Percentiles rank a stretch among this genome's conserved stretches.
Conservation (phyloP, 1,140 invertebrate species). For the Carposina sasakii region DNA sequence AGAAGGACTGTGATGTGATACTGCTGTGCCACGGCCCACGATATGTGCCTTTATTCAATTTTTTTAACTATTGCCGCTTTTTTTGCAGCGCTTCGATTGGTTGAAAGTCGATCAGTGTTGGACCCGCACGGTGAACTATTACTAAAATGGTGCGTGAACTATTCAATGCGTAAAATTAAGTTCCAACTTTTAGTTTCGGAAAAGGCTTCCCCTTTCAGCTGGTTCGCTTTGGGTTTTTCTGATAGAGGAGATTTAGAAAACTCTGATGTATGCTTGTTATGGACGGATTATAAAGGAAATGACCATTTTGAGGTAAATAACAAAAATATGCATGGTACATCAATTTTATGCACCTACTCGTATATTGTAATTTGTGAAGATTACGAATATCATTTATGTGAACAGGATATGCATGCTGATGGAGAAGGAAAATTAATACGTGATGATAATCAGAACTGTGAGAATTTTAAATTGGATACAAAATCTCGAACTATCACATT, state of each 20-base stretch:
- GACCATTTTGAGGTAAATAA: conserved; percentile 79
- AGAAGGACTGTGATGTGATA: too few species aligned
- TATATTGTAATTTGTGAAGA: not conserved
- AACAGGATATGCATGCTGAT: conserved; percentile 85
- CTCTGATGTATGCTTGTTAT: conserved; percentile 91
- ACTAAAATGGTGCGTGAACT: conserved; percentile 58
- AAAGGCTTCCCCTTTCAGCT: conserved; percentile 78
- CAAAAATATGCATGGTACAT: not conserved
- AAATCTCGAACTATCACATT: conserved; percentile 82
- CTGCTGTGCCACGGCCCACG: too few species aligned
- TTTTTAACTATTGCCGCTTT: conserved; percentile 11
- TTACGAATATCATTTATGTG: not conserved
- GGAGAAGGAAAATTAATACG: conserved; percentile 77
- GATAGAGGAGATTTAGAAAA: conserved; percentile 84
- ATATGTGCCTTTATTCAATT: too few species aligned
- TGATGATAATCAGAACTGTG: conserved; percentile 88
- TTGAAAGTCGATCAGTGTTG: conserved; percentile 56
- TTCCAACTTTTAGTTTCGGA: conserved; percentile 75
- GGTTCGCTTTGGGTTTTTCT: conserved; percentile 95
- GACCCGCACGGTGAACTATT: conserved; percentile 50
- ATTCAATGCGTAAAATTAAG: conserved; percentile 82
- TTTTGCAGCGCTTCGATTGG: conserved; percentile 26
- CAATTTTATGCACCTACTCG: not conserved
- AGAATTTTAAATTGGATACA: conserved; percentile 77
- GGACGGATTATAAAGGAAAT: conserved; percentile 78